phyloP scores from a whole-genome alignment of 2,888 invertebrate genomes.

The Lapara coniferarum region DNA sequence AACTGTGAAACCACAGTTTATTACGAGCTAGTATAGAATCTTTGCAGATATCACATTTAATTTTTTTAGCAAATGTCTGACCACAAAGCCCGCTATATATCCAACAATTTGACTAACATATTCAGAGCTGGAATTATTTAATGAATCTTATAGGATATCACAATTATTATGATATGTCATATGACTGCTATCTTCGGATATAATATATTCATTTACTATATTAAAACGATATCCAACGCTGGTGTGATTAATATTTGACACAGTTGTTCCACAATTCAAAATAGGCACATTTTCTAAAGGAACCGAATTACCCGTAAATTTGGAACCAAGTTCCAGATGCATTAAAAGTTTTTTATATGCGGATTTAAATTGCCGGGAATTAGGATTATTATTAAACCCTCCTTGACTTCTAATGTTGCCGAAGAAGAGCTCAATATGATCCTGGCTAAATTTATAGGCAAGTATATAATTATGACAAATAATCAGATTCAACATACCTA shows the following conservation, averaged over 20 bases:
- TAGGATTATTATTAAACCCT: constrained; percentile 32
- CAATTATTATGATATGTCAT: no score
- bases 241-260: constrained; percentile 19
- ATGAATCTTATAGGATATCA: no score
- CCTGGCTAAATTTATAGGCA: constrained; percentile 26
- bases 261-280: constrained; percentile 2
- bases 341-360: constrained; percentile 29
- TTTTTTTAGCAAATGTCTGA: background rate
- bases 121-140: background rate
- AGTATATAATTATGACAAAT: constrained; percentile 10
- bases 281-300: constrained; percentile 30
- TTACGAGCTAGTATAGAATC: no score
- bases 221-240: constrained; percentile 14
- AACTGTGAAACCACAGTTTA: no score
- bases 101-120: constrained; percentile 3
- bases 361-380: constrained; percentile 30
- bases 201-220: background rate
- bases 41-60: background rate
- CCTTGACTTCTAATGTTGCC: constrained; percentile 24
- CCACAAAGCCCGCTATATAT: background rate
- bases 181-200: no score
- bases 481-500: constrained; percentile 27
- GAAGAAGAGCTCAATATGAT: constrained; percentile 32
- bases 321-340: constrained; percentile 29
- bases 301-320: constrained; percentile 31